These are phyloP conservation scores for Platycheirus rosarum DNA, from an alignment of 2,888 invertebrate genomes.

Conservation along the genomic window DNA sequence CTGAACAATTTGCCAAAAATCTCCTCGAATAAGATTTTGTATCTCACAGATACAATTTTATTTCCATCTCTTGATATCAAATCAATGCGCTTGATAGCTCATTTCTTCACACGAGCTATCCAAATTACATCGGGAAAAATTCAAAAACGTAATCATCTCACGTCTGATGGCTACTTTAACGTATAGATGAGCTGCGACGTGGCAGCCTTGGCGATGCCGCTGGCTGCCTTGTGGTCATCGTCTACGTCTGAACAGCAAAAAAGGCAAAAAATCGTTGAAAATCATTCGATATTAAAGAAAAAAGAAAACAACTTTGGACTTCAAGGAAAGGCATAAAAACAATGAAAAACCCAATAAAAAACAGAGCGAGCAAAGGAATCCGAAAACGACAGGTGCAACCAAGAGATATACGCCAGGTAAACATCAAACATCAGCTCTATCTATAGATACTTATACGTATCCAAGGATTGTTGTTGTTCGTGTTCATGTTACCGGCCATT, in stretches of 20 bases:
- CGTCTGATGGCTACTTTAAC: conserved; percentile 20
- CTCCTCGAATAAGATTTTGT: neutral
- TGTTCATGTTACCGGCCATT: conserved; percentile 37
- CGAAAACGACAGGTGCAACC: conserved; percentile 71
- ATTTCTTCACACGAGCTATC: conserved; percentile 4
- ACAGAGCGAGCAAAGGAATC: conserved; percentile 59
- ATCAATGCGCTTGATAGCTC: conserved; percentile 29
- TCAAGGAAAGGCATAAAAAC: too few species aligned
- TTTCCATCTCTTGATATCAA: conserved; percentile 2
- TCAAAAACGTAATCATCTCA: conserved; percentile 18
- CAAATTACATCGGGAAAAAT: conserved; percentile 21
- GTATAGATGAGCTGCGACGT: conserved; percentile 27
- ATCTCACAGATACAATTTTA: neutral
- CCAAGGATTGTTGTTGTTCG: conserved; percentile 47
- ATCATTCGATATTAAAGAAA: conserved; percentile 49
- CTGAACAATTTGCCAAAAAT: neutral
- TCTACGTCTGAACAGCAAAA: conserved; percentile 22
- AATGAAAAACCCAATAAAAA: conserved; percentile 29
- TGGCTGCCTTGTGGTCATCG: conserved; percentile 27
- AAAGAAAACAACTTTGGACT: conserved; percentile 34
- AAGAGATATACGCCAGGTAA: conserved; percentile 38
- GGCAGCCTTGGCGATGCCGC: conserved; percentile 32
- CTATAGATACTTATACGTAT: conserved; percentile 25
- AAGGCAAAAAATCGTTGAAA: conserved; percentile 13
- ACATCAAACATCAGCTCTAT: conserved; percentile 10